Evolutionary conservation across 2,888 invertebrate genomes (phyloP).

Genomic region (Orthosia gothica): DNA sequence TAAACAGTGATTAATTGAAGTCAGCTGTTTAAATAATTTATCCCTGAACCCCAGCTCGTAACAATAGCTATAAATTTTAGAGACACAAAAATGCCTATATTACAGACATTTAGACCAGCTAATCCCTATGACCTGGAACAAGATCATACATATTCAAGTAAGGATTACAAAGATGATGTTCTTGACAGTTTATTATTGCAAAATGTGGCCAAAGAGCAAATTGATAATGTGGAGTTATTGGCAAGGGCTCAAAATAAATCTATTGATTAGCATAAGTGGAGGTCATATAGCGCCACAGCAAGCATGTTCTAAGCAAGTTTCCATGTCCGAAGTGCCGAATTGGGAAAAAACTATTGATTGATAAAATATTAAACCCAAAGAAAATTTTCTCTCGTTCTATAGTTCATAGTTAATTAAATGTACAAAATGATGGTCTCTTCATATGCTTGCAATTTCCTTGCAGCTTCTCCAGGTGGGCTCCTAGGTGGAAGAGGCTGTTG

Average conservation of each 20-base stretch:
- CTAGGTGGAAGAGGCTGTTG: background rate
- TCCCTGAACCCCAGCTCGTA: no score
- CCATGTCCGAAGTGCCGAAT: background rate
- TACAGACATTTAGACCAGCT: slow-evolving; percentile 2
- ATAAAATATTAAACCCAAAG: slow-evolving; percentile 1
- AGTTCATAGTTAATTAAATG: background rate
- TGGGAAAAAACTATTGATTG: background rate
- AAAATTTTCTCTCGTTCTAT: background rate
- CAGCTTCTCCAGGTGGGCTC: slow-evolving; percentile 10
- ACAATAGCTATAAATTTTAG: background rate
- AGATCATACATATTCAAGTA: background rate
- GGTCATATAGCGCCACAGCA: no score
- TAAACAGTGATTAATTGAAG: no score
- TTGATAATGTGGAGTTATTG: background rate
- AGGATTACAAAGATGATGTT: background rate
- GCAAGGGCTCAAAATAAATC: background rate
- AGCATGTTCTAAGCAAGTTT: no score
- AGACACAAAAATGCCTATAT: slow-evolving; percentile 6
- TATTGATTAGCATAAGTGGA: background rate
- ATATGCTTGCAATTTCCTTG: slow-evolving; percentile 7
- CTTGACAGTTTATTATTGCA: background rate
- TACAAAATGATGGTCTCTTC: background rate
- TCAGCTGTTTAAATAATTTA: no score
- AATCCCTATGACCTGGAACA: slow-evolving; percentile 2
- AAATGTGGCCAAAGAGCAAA: slow-evolving; percentile 3